Conservation (phyloP, 2,888 invertebrate species). For the Strigamia maritima region DNA sequence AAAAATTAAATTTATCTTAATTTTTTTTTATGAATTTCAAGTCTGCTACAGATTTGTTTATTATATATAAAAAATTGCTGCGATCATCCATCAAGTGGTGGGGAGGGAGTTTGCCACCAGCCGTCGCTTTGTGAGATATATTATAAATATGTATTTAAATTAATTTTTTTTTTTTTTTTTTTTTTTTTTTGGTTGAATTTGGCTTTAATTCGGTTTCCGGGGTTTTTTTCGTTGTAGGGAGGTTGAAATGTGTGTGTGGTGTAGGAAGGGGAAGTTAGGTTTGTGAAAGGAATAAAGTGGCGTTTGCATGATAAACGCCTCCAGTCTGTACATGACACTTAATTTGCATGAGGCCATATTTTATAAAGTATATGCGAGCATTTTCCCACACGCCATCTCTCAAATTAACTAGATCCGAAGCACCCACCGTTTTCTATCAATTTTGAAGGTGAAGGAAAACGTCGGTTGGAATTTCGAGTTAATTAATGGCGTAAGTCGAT, state of each 20-base stretch:
- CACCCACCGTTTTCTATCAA: not conserved
- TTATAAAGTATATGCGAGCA: not conserved
- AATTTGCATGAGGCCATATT: slow-evolving; percentile 25
- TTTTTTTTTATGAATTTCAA: not conserved
- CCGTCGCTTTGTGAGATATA: not conserved
- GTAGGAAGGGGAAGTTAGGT: not conserved
- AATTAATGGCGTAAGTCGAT: not conserved
- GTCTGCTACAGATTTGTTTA: not conserved
- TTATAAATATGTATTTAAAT: not conserved
- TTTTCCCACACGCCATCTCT: not conserved
- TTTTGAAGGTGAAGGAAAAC: not conserved
- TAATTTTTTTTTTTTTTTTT: not conserved
- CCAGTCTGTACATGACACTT: slow-evolving; percentile 13
- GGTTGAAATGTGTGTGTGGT: not conserved
- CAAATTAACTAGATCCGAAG: not conserved
- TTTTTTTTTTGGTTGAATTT: not conserved
- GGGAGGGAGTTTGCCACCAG: not conserved
- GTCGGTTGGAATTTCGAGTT: not conserved
- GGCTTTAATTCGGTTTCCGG: not conserved
- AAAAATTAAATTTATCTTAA: not conserved
- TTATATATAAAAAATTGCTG: not conserved
- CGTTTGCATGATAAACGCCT: not conserved
- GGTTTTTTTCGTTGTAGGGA: not conserved
- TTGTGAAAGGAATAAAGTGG: not conserved
- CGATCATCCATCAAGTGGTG: not conserved